Base-by-base conservation (phyloP, 2,113 vertebrate genomes). In the Rhabdomys dilectus region DNA sequence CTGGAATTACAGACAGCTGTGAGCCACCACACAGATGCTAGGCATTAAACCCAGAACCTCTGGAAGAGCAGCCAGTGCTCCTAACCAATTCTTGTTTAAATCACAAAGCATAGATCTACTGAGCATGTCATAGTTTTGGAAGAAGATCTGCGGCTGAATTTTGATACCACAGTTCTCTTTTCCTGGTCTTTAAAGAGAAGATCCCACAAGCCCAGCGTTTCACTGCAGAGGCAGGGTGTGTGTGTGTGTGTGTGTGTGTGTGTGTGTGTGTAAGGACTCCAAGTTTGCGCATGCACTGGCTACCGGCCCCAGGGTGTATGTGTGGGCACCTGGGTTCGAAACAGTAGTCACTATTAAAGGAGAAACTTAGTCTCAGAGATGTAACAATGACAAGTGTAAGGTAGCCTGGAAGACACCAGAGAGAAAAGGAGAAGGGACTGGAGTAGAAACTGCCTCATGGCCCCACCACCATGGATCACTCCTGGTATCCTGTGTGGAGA, bases 41-140 rank as follows among this genome's bases (percentile, higher is more conserved):
- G 81, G 58, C 31, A 45, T 45, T 60, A 62, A 64, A 85, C n/a
- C n/a, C 26, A 62, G 58, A 39, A 31, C n/a, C 39, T 45, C 39
- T n/a, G 34, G 78, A 58, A 81, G 58, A 64, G 58, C 58, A 64
- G 15, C 24, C 26, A 45, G 26, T 5, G 58, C 26, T 62, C 58
- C 17, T 21, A 31, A 62, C 82, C 81, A 85, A 66, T 45, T 91
- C 81, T 58, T 76, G 6, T 45, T 64, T 64, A 89, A 97, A 93
- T 90, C 45, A 75, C 29, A 92, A n/a, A 60, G 64, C 42, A 66
- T 13, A 88, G 88, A 56, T 56, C 36, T 42, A 89, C 9, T 45
- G 88, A 85, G 77, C 26, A 91, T 7, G 45, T 78, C 17, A 8
- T 16, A 75, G 39, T 42, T 87, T 51, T 45, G 76, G 81, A 66